Evolutionary conservation across 2,888 invertebrate species (phyloP).

Genomic region (Brachycybe producta): DNA sequence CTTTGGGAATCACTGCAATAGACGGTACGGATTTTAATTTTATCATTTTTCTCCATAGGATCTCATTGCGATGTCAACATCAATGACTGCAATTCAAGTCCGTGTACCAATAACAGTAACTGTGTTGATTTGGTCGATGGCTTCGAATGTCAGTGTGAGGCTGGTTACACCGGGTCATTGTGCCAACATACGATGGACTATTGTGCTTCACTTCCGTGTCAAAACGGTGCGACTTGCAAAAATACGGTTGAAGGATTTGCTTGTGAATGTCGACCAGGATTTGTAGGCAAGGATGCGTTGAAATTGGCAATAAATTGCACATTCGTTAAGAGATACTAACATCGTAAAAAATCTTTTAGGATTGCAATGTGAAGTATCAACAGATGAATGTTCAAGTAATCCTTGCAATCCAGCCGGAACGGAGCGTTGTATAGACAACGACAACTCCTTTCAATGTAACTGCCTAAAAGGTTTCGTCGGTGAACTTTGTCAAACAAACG

Average conservation of each 20-base stretch:
- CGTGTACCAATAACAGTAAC: constrained; percentile 83
- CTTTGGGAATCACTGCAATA: too few relatives aligned
- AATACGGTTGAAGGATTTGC: constrained; percentile 79
- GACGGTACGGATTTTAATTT: constrained; percentile 1
- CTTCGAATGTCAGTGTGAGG: constrained; percentile 75
- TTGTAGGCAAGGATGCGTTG: constrained; percentile 44
- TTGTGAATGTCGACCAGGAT: constrained; percentile 88
- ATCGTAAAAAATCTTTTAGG: constrained; percentile 33
- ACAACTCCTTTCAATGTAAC: constrained; percentile 68
- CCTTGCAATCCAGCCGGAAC: constrained; percentile 84
- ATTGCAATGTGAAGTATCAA: constrained; percentile 82
- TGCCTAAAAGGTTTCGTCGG: constrained; percentile 84
- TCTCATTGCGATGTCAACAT: constrained; percentile 67
- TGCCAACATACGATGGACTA: constrained; percentile 81
- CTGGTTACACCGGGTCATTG: constrained; percentile 84
- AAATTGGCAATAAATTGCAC: constrained; percentile 8
- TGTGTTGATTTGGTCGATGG: constrained; percentile 78
- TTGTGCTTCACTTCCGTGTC: constrained; percentile 77
- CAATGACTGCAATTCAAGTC: constrained; percentile 75
- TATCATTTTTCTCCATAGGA: background rate
- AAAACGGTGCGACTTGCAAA: constrained; percentile 76
- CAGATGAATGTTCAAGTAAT: constrained; percentile 80
- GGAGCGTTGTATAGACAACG: constrained; percentile 69
- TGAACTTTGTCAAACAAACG: constrained; percentile 65
- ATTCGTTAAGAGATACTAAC: background rate